Evolutionary conservation across 1,140 invertebrate species (phyloP).

Genomic region (Anoplophora glabripennis): DNA sequence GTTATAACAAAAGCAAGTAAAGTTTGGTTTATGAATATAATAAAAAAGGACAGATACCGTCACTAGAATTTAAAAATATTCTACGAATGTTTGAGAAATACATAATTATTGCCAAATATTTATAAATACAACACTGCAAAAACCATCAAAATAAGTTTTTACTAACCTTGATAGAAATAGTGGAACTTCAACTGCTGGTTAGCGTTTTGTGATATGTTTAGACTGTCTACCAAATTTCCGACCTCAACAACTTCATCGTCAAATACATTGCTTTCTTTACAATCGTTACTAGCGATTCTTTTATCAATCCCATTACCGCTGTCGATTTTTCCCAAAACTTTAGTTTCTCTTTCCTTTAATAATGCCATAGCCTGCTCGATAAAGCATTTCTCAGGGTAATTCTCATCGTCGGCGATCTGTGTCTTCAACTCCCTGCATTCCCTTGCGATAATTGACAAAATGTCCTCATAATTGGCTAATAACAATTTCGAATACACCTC

Average conservation of each 20-base stretch:
- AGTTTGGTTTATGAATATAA: too few species aligned
- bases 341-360: conserved; percentile 51
- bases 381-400: conserved; percentile 79
- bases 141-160: too few species aligned
- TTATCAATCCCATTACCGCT: not conserved
- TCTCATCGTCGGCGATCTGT: conserved; percentile 64
- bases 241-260: not conserved
- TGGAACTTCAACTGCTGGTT: conserved; percentile 25
- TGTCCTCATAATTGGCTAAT: conserved; percentile 61
- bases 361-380: conserved; percentile 75
- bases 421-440: conserved; percentile 68
- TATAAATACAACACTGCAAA: too few species aligned
- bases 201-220: not conserved
- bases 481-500: conserved; percentile 73
- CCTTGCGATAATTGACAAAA: conserved; percentile 65
- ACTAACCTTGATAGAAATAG: conserved; percentile 84
- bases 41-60: too few species aligned
- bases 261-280: not conserved
- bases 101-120: too few species aligned
- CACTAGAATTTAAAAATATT: too few species aligned
- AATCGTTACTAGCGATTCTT: not conserved
- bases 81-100: too few species aligned
- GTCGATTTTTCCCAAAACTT: conserved; percentile 1
- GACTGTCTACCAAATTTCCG: conserved; percentile 13
- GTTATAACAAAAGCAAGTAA: too few species aligned